Base-by-base conservation (phyloP, 1,140 invertebrate species). In the Adelges cooleyi region DNA sequence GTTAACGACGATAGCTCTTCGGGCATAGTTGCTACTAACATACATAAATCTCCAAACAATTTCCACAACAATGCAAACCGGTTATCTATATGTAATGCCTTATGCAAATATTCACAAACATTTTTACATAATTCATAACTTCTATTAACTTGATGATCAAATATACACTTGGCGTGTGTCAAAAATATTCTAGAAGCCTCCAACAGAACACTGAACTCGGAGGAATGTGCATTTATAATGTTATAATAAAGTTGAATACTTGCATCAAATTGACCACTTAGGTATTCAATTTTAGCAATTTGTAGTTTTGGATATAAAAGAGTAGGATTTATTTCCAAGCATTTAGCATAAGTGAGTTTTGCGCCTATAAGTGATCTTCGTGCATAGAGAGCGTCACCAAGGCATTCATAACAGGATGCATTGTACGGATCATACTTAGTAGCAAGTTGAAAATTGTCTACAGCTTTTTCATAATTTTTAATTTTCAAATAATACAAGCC, bases 31-130 rank as follows among this genome's bases (percentile, higher is more conserved):
- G 38, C 25, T 10, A 59, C 25, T 1, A 59, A 44, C 17, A 59
- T 15, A 59, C 54, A 59, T 27, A 46, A 44, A 44, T 59, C 54
- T 44, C 54, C 54, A 18, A 59, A 59, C 5, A 59, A 44, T 29
- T 46, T 59, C 54, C 54, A 59, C 25, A 27, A 17, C 5, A 46
- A 18, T 18, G 23, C 40, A 46, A 25, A 44, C 13, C 17, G 54
- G 5, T 46, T 44, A 42, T 59, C 23, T 3, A 44, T 59, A 20
- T 25, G 8, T 13, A 59, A 46, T 18, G 40, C 54, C 11, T 23
- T 44, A 15, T 59, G 25, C n/a, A 59, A 59, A 17, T 44, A 59
- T 25, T 27, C 15, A 44, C 54, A 27, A 13, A 40, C 54, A 27
- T 46, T 15, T 44, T 29, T 44, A 11, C 54, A 59, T 18, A 59